Conservation (phyloP, 2,113 vertebrate genomes). For the Nanorana parkeri region DNA sequence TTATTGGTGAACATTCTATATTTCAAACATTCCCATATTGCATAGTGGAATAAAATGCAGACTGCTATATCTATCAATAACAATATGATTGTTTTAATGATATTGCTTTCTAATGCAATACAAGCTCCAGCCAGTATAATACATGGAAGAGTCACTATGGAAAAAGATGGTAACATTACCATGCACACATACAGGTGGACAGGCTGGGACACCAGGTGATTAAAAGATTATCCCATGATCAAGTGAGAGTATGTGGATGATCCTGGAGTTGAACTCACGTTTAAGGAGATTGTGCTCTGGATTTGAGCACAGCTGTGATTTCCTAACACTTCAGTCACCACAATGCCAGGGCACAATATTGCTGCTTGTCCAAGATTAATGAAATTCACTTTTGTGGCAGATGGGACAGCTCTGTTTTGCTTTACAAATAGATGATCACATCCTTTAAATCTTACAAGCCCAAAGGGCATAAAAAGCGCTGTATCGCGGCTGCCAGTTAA, state of each 20-base stretch:
- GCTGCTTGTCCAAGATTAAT: conserved; percentile 41
- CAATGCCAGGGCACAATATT: conserved; percentile 25
- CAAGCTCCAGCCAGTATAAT: not conserved
- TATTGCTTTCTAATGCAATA: not conserved
- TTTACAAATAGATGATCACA: conserved; percentile 15
- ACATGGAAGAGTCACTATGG: not conserved
- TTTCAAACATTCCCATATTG: too few species aligned
- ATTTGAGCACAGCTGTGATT: conserved; percentile 35
- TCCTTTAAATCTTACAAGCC: not conserved
- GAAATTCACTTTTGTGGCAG: conserved; percentile 24
- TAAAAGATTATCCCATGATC: conserved; percentile 24
- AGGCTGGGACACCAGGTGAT: conserved; percentile 33
- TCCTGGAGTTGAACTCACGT: conserved; percentile 9
- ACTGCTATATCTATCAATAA: too few species aligned
- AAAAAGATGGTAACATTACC: not conserved
- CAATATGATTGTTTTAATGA: too few species aligned
- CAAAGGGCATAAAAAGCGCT: not conserved
- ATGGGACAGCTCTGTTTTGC: conserved; percentile 28
- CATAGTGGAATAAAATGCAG: too few species aligned
- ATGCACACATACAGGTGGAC: conserved; percentile 24
- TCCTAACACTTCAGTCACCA: conserved; percentile 16
- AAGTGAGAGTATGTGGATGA: conserved; percentile 23
- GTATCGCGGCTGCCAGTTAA: not conserved
- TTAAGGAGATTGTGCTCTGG: conserved; percentile 14
- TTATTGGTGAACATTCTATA: too few species aligned